A percentile compares a stretch with the other conserved stretches of the same genome.
These are phyloP conservation scores for Plutomurus gul DNA, from an alignment of 1,140 invertebrate genomes.

Conservation along the genomic window DNA sequence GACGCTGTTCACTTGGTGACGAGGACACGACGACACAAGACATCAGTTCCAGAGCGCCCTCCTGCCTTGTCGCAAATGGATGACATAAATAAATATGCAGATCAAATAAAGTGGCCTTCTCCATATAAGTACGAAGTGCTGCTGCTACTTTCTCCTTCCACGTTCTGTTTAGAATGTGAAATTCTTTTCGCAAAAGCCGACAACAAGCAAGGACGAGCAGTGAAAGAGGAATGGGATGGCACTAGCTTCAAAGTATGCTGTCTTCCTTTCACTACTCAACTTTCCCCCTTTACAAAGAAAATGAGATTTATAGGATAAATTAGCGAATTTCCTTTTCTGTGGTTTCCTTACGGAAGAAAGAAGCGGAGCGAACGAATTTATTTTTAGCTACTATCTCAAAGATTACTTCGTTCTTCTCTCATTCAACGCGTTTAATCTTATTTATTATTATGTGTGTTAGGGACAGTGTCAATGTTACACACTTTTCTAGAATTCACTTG, in stretches of 20 bases:
- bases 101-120: neutral
- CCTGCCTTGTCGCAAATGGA: neutral
- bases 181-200: neutral
- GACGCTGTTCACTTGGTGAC: no score
- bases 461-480: no score
- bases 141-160: no score
- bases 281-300: neutral
- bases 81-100: neutral
- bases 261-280: neutral
- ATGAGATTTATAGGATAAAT: neutral
- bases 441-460: no score
- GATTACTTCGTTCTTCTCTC: no score
- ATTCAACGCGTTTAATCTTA: no score
- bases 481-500: no score
- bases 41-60: no score
- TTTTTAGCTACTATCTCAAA: no score
- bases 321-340: neutral
- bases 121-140: no score
- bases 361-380: no score
- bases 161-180: neutral
- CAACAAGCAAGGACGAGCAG: neutral
- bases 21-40: neutral
- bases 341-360: neutral
- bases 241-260: neutral
- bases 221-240: neutral